Evolutionary conservation across 2,113 vertebrate genomes (phyloP).

Genomic region (Zosterops pallidus): DNA sequence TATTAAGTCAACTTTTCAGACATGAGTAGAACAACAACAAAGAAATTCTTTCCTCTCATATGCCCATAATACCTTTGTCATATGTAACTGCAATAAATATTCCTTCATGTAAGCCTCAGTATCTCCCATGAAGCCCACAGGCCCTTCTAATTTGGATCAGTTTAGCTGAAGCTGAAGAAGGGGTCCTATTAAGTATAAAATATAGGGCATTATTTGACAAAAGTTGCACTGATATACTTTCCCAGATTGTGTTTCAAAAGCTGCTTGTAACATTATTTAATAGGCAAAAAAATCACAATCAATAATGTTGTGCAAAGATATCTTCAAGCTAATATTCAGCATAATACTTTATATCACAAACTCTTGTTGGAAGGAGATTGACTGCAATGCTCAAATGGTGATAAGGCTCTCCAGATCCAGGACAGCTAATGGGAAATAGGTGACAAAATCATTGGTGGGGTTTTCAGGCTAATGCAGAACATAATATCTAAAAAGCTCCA

Average conservation of each 20-base stretch:
- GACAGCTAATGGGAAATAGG: not conserved
- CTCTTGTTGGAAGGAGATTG: not conserved
- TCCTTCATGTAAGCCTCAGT: not conserved
- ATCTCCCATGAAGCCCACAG: not conserved
- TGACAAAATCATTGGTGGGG: not conserved
- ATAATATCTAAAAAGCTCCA: not conserved
- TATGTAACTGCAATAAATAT: not conserved
- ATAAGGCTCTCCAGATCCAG: not conserved
- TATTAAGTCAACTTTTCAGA: not conserved
- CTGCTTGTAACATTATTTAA: not conserved
- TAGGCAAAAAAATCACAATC: not conserved
- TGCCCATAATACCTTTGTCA: not conserved
- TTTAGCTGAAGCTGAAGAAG: not conserved
- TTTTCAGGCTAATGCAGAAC: not conserved
- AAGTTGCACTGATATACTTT: not conserved
- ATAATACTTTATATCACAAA: not conserved
- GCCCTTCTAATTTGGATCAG: not conserved
- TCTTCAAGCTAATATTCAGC: not conserved
- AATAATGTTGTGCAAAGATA: not conserved
- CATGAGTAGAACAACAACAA: not conserved
- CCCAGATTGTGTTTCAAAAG: not conserved
- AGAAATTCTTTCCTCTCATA: not conserved
- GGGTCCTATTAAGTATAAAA: not conserved
- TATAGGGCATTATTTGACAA: not conserved
- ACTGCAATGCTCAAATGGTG: not conserved